Percentiles rank a stretch among this genome's conserved stretches.
phyloP scores from a whole-genome alignment of 2,888 invertebrate genomes.

The Cryptocephalus moraei region DNA sequence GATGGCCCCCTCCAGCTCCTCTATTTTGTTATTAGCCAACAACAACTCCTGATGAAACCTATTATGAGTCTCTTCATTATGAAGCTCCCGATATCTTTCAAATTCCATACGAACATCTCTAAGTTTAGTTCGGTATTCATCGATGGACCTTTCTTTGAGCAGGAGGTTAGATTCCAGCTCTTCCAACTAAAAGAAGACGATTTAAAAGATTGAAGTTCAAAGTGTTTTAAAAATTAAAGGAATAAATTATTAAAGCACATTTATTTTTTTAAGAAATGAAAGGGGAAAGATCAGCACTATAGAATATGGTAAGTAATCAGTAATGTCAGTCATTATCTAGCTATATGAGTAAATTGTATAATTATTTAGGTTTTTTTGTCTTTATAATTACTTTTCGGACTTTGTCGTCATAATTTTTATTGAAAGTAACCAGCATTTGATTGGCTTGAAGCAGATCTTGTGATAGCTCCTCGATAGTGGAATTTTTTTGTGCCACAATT shows the following conservation, averaged over 20 bases:
- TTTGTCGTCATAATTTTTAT: constrained; percentile 31
- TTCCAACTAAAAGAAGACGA: background rate
- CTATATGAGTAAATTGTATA: too few relatives aligned
- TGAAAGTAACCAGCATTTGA: constrained; percentile 34
- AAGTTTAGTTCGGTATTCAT: background rate
- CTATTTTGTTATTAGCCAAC: background rate
- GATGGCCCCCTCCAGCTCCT: background rate
- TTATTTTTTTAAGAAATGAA: too few relatives aligned
- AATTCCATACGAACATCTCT: background rate
- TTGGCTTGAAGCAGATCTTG: constrained; percentile 36
- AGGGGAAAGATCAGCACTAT: too few relatives aligned
- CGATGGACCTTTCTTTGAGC: background rate
- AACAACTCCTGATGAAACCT: background rate
- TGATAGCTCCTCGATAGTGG: constrained; percentile 31
- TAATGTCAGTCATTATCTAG: too few relatives aligned
- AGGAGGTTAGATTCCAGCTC: background rate
- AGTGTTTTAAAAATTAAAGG: too few relatives aligned
- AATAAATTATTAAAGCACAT: too few relatives aligned
- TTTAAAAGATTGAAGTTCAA: too few relatives aligned
- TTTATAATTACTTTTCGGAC: constrained; percentile 21
- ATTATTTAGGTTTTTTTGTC: background rate
- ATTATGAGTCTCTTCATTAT: background rate
- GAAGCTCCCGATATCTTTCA: background rate
- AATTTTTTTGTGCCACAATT: constrained; percentile 31
- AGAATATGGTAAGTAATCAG: too few relatives aligned